These are phyloP conservation scores for Circaetus gallicus DNA, from an alignment of 2,113 vertebrate species.

Conservation along the genomic window DNA sequence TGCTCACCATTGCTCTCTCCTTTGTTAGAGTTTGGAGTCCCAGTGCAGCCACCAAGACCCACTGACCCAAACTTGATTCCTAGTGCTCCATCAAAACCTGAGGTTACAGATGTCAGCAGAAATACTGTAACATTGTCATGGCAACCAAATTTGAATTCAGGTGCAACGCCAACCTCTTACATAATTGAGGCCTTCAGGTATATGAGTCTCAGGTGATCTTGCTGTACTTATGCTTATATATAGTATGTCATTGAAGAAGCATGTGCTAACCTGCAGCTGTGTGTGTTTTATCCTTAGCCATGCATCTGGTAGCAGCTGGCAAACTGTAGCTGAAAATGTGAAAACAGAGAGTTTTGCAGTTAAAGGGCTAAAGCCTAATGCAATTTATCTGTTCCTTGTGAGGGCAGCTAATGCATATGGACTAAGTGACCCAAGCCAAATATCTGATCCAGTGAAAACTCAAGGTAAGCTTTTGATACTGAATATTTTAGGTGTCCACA, in stretches of 20 bases:
- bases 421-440: conserved; percentile 96
- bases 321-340: conserved; percentile 94
- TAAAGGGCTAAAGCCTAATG: conserved; percentile 91
- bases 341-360: conserved; percentile 90
- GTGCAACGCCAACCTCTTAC: conserved; percentile 98
- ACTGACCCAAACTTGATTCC: conserved; percentile 98
- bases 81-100: conserved; percentile 92
- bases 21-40: conserved; percentile 88
- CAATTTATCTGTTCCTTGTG: conserved; percentile 97
- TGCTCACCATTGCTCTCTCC: neutral
- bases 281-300: conserved; percentile 78
- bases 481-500: neutral
- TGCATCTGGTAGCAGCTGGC: conserved; percentile 97
- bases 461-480: conserved; percentile 81
- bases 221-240: neutral
- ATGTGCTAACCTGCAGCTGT: conserved; percentile 29
- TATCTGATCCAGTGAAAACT: conserved; percentile 96
- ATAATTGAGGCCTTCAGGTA: conserved; percentile 98
- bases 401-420: conserved; percentile 96
- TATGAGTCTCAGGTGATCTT: neutral
- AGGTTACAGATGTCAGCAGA: conserved; percentile 91
- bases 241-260: neutral
- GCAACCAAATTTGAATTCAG: conserved; percentile 92
- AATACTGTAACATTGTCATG: conserved; percentile 90
- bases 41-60: conserved; percentile 90